A percentile compares a stretch with the other conserved stretches of the same genome.
Conservation (phyloP, 1,140 invertebrate genomes). For the Camponotus vicinus region DNA sequence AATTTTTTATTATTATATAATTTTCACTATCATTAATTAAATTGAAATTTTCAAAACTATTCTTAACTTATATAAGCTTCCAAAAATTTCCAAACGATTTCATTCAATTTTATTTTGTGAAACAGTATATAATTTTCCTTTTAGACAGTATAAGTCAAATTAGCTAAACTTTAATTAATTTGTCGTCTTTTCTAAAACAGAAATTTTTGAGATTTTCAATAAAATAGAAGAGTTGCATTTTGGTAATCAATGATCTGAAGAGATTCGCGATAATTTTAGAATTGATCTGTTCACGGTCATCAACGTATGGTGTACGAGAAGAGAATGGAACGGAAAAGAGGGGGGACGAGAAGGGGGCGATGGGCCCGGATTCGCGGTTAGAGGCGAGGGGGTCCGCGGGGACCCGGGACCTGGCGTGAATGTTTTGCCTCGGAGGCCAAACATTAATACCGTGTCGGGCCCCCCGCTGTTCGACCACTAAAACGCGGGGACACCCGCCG, state of each 20-base stretch:
- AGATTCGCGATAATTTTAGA: conserved; percentile 58
- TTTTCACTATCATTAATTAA: no score
- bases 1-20: no score
- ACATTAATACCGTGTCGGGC: conserved; percentile 84
- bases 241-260: conserved; percentile 15
- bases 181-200: not conserved
- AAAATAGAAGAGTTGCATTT: not conserved
- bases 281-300: conserved; percentile 52
- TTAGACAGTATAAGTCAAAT: not conserved
- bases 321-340: conserved; percentile 15
- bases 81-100: no score
- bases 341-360: not conserved
- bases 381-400: not conserved
- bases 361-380: conserved; percentile 33
- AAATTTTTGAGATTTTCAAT: not conserved
- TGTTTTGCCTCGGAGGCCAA: conserved; percentile 84
- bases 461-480: conserved; percentile 82
- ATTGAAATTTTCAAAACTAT: no score
- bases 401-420: conserved; percentile 74
- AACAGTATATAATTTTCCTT: no score
- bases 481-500: conserved; percentile 84
- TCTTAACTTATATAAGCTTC: no score
- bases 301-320: conserved; percentile 23
- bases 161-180: not conserved
- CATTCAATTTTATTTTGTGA: no score